Evolutionary conservation across 2,113 vertebrate genomes (phyloP).

Genomic region (Sinocyclocheilus maitianheensis): DNA sequence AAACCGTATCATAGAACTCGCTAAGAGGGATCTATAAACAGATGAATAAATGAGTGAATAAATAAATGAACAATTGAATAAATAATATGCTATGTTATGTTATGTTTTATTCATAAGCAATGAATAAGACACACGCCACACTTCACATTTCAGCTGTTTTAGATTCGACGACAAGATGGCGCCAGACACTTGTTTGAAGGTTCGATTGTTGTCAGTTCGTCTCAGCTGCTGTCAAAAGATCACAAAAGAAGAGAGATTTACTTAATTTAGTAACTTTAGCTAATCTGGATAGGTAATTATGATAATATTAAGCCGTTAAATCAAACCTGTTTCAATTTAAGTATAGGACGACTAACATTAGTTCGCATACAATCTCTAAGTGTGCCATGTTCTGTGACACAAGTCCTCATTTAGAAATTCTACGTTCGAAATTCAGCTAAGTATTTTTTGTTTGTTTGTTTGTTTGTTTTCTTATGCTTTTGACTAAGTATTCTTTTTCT

Average conservation of each 20-base stretch:
- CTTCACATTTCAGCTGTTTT: neutral
- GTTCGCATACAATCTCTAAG: neutral
- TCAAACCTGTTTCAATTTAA: neutral
- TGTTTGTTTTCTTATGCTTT: too few relatives aligned
- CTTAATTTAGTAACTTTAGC: neutral
- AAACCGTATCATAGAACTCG: neutral
- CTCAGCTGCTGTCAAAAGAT: neutral
- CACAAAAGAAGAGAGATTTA: neutral
- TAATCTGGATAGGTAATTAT: too few relatives aligned
- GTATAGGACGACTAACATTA: neutral
- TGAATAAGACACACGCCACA: neutral
- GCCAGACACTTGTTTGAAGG: slow-evolving; percentile 20
- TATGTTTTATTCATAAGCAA: too few relatives aligned
- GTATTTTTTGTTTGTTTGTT: too few relatives aligned
- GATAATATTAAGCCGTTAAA: neutral
- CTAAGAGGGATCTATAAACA: neutral
- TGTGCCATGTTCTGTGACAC: neutral
- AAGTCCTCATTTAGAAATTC: slow-evolving; percentile 51
- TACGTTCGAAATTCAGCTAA: neutral
- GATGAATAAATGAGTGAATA: neutral
- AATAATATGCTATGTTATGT: too few relatives aligned
- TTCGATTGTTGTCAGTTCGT: neutral
- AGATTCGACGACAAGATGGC: slow-evolving; percentile 41
- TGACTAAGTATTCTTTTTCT: too few relatives aligned
- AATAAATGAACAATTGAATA: too few relatives aligned